phyloP scores from a whole-genome alignment of 2,888 invertebrate genomes.

The Amphipoea oculea region DNA sequence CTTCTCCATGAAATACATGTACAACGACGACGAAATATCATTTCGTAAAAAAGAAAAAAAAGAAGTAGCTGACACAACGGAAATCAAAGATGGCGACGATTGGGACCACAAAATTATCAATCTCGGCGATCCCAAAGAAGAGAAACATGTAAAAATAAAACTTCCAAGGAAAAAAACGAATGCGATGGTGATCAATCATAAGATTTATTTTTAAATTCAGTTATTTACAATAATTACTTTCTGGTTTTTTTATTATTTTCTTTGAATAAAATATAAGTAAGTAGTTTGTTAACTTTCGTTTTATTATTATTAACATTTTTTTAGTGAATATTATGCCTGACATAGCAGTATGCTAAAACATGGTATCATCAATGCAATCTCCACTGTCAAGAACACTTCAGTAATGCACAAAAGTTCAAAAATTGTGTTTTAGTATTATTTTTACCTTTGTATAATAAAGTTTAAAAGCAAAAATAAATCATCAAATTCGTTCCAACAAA shows the following conservation, averaged over 20 bases:
- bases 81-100: conserved; percentile 50
- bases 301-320: neutral
- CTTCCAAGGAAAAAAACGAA: conserved; percentile 79
- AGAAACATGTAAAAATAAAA: conserved; percentile 70
- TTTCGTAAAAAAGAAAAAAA: conserved; percentile 43
- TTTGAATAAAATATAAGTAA: conserved; percentile 9
- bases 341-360: neutral
- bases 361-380: no score
- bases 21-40: conserved; percentile 68
- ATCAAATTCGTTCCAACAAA: neutral
- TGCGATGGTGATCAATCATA: conserved; percentile 88
- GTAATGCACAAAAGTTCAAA: neutral
- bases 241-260: neutral
- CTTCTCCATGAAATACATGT: conserved; percentile 82
- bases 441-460: neutral
- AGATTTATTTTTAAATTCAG: conserved; percentile 84
- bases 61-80: conserved; percentile 11
- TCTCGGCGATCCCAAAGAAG: conserved; percentile 51
- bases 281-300: conserved; percentile 15
- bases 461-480: neutral
- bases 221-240: conserved; percentile 22
- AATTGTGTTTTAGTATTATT: neutral
- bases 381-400: neutral
- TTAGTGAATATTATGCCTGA: neutral
- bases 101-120: conserved; percentile 56